Percentiles rank a stretch among this genome's conserved stretches.
Conservation (phyloP, 1,140 invertebrate genomes). For the Brachionus rubens region DNA sequence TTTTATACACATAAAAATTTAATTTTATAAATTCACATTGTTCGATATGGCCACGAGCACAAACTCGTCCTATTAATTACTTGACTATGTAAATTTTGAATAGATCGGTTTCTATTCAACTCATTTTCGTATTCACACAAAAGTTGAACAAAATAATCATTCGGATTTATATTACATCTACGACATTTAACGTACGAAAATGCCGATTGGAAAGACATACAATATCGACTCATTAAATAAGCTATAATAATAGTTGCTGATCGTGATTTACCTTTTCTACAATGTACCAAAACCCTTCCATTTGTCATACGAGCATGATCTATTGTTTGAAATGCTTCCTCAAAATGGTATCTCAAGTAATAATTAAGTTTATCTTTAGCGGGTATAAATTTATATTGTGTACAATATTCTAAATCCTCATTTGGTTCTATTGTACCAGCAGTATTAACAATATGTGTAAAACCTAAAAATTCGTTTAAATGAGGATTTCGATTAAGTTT, state of each 20-base stretch:
- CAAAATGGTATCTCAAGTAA: constrained; percentile 47
- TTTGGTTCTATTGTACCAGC: constrained; percentile 38
- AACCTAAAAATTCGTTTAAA: not conserved
- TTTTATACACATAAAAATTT: too few species aligned
- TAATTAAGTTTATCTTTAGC: constrained; percentile 43
- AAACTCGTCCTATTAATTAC: too few species aligned
- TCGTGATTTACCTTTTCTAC: constrained; percentile 47
- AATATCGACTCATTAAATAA: constrained; percentile 36
- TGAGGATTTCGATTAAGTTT: not conserved
- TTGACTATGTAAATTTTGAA: too few species aligned
- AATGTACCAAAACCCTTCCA: constrained; percentile 47
- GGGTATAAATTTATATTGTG: constrained; percentile 34
- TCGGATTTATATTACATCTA: not conserved
- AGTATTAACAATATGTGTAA: constrained; percentile 48
- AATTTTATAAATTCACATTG: too few species aligned
- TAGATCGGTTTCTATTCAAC: not conserved
- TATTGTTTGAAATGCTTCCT: constrained; percentile 47
- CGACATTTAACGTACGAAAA: not conserved
- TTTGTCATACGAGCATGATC: constrained; percentile 45
- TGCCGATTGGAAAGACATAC: not conserved
- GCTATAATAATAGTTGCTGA: constrained; percentile 46
- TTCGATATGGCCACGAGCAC: too few species aligned
- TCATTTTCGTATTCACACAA: constrained; percentile 12
- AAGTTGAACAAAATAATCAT: not conserved
- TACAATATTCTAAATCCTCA: not conserved